Evolutionary conservation across 53 echinoderm and acorn worm genomes (phyloP).

Genomic region (Temnopleurus reevesii): DNA sequence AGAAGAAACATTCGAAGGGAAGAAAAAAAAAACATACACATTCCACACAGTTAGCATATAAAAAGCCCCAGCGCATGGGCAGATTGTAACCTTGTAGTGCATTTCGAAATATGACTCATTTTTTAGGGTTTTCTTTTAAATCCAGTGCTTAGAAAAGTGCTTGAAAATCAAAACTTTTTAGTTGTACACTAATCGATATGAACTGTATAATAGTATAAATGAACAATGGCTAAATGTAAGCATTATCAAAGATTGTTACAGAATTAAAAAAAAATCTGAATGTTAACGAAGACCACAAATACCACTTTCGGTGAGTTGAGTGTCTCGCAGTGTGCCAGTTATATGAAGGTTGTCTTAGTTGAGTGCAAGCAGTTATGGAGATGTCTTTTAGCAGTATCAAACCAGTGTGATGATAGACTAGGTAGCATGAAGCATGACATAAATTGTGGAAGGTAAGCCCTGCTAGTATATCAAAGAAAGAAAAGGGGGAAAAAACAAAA

Average conservation of each 20-base stretch:
- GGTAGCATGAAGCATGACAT: not conserved
- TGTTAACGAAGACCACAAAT: slow-evolving; percentile 8
- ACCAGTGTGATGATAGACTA: slow-evolving; percentile 29
- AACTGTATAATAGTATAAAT: too few relatives aligned
- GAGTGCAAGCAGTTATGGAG: slow-evolving; percentile 21
- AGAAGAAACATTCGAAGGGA: slow-evolving; percentile 22
- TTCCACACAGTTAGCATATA: slow-evolving; percentile 10
- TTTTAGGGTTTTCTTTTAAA: not conserved
- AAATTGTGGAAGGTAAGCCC: not conserved
- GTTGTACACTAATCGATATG: not conserved
- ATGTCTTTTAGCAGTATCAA: slow-evolving; percentile 11
- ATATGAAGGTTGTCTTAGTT: slow-evolving; percentile 27
- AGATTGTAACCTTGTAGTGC: slow-evolving; percentile 20
- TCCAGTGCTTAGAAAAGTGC: slow-evolving; percentile 11
- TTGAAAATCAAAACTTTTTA: not conserved
- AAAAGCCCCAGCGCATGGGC: slow-evolving; percentile 32
- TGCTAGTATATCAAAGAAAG: slow-evolving; percentile 20
- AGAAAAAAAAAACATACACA: not conserved
- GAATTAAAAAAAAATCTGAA: not conserved
- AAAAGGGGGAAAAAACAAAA: slow-evolving; percentile 4
- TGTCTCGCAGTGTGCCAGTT: slow-evolving; percentile 25
- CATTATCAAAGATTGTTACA: not conserved
- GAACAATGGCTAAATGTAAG: too few relatives aligned
- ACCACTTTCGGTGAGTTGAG: slow-evolving; percentile 10
- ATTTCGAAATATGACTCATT: not conserved